Evolutionary conservation across 2,888 invertebrate species (phyloP).

Genomic region (Eupithecia pulchellata): DNA sequence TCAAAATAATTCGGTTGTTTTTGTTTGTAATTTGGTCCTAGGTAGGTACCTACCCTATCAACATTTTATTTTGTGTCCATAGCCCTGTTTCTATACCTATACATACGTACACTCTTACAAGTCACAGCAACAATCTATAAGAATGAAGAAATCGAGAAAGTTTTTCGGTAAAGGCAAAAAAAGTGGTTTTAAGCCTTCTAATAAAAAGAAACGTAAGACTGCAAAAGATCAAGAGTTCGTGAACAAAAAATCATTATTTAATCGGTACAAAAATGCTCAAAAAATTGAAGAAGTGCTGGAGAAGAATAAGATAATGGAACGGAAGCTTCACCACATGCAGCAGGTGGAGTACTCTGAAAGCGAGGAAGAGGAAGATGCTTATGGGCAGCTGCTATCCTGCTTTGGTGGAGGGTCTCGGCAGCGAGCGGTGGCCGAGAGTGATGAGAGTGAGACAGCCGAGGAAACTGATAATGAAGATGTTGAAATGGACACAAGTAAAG

Average conservation of each 20-base stretch:
- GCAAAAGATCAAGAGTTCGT: constrained; percentile 58
- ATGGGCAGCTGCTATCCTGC: constrained; percentile 81
- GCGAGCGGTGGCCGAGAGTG: constrained; percentile 57
- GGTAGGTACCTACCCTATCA: no score
- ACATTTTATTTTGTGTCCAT: not conserved
- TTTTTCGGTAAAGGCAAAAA: constrained; percentile 61
- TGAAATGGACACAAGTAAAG: constrained; percentile 21
- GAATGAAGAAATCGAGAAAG: constrained; percentile 68
- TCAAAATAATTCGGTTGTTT: not conserved
- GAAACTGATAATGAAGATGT: constrained; percentile 20
- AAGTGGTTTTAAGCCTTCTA: constrained; percentile 53
- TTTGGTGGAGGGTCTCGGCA: constrained; percentile 63
- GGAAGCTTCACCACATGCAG: constrained; percentile 64
- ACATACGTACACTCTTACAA: no score
- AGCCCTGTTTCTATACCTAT: not conserved
- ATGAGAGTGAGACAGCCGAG: constrained; percentile 40
- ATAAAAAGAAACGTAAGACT: constrained; percentile 62
- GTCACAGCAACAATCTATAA: constrained; percentile 26
- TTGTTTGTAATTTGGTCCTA: not conserved
- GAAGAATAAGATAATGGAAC: constrained; percentile 72
- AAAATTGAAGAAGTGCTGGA: constrained; percentile 77
- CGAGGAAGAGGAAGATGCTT: constrained; percentile 80
- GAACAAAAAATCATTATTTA: constrained; percentile 79
- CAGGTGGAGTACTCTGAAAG: constrained; percentile 79
- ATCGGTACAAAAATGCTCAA: constrained; percentile 80